Conservation (phyloP, 2,113 vertebrate genomes). For the Laterallus jamaicensis region DNA sequence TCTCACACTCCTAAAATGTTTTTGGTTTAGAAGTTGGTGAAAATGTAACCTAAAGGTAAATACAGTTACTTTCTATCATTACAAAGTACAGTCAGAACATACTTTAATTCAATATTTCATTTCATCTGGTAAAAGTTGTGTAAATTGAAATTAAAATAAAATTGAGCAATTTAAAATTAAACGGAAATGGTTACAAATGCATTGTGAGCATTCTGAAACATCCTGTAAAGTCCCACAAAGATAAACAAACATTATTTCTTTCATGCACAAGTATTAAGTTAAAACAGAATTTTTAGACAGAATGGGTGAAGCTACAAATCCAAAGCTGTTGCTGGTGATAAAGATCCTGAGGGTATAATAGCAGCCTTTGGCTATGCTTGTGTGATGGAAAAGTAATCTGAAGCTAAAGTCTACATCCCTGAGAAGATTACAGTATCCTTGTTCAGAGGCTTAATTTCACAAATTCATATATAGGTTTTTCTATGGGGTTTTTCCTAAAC, state of each 20-base stretch:
- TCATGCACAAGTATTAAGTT: neutral
- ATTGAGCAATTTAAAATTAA: neutral
- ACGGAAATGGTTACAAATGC: neutral
- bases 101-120: neutral
- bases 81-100: neutral
- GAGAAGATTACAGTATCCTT: neutral
- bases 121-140: neutral
- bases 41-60: neutral
- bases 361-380: neutral
- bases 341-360: neutral
- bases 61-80: neutral
- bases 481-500: rapidly evolving
- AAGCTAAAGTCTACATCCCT: neutral
- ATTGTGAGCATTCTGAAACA: neutral
- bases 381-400: neutral
- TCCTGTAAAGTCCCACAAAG: neutral
- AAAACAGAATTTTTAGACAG: neutral
- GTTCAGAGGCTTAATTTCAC: neutral
- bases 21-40: neutral
- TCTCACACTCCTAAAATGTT: neutral
- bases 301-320: neutral
- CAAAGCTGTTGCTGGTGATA: neutral
- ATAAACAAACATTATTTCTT: neutral
- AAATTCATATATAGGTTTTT: neutral
- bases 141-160: neutral